Evolutionary conservation across 1,140 invertebrate species (phyloP), one percentile per base, ranked within the genome.

Genomic region (Aphelinus certus): DNA sequence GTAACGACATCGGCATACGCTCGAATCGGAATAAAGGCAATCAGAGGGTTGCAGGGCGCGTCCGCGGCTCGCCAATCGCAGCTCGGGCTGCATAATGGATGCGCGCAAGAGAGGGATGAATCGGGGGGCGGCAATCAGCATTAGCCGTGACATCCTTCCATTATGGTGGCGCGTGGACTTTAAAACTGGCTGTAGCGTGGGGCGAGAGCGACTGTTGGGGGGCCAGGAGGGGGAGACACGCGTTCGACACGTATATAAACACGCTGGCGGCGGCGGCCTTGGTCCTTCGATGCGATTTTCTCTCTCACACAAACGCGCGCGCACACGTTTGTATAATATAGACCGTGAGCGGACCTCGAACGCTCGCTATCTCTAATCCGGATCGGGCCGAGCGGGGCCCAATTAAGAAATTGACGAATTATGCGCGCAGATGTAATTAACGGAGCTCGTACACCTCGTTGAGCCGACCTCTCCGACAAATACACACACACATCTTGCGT

Each of bases 381-480:
- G 56, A 75, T 75, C 72, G 56, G 7, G 26, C 3, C 26, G 45
- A 6, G 26, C 26, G 73, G 77, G 76, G 77, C 72, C 78, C 79
- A 81, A 82, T 82, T 82, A 82, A 82, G 77, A 77, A 80, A 82
- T 80, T 78, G 78, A 79, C 77, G 77, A 80, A 82, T 81, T 82
- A 80, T 82, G 79, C 78, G 72, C 75, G 63, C n/a, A 79, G 74
- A 77, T 80, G 77, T 81, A 81, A 82, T 82, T 82, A 81, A 80
- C 26, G 26, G 79, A 81, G 72, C 75, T 79, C 77, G 75, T 26
- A 26, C 26, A 26, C 26, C 26, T 26, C 26, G 26, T 26, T 26
- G 26, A 26, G 26, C 26, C 26, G 26, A 26, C 26, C 26, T 26
- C 26, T 26, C 26, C 26, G 26, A 26, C 26, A 26, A 26, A 26